Evolutionary conservation across 2,113 vertebrate genomes (phyloP).

Genomic region (Zapus hudsonius): DNA sequence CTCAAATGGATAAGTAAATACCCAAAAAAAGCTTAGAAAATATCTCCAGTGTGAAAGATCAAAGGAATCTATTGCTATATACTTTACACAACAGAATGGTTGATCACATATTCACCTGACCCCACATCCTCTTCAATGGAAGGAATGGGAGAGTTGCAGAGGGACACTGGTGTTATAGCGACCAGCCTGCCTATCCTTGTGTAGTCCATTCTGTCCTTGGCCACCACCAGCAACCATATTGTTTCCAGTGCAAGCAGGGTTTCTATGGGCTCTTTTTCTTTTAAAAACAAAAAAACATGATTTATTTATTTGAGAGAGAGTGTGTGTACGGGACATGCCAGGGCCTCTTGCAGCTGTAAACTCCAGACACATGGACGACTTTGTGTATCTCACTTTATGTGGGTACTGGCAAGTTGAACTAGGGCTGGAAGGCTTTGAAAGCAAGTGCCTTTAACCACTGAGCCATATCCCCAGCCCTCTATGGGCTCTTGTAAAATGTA

Average conservation of each 20-base stretch:
- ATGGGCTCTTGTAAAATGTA: background rate
- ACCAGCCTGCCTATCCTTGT: background rate
- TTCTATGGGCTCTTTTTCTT: background rate
- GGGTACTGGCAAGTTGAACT: too few relatives aligned
- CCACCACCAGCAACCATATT: background rate
- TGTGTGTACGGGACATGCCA: too few relatives aligned
- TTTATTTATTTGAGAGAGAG: too few relatives aligned
- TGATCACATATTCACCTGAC: background rate
- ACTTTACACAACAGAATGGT: background rate
- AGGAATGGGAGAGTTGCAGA: background rate
- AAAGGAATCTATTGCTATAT: conserved; percentile 14
- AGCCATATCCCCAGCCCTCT: too few relatives aligned
- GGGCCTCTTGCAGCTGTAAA: too few relatives aligned
- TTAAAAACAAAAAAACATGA: too few relatives aligned
- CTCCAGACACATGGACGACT: too few relatives aligned
- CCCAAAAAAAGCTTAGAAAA: conserved; percentile 51
- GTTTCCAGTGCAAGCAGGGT: background rate
- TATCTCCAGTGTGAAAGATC: background rate
- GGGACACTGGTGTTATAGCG: background rate
- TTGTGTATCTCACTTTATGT: too few relatives aligned
- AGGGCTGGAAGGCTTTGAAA: too few relatives aligned
- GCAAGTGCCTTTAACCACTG: too few relatives aligned
- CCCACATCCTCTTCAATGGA: background rate
- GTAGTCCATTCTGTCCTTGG: background rate
- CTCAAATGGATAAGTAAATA: too few relatives aligned